Base-by-base conservation (phyloP, 2,113 vertebrate genomes). In the Motacilla alba region DNA sequence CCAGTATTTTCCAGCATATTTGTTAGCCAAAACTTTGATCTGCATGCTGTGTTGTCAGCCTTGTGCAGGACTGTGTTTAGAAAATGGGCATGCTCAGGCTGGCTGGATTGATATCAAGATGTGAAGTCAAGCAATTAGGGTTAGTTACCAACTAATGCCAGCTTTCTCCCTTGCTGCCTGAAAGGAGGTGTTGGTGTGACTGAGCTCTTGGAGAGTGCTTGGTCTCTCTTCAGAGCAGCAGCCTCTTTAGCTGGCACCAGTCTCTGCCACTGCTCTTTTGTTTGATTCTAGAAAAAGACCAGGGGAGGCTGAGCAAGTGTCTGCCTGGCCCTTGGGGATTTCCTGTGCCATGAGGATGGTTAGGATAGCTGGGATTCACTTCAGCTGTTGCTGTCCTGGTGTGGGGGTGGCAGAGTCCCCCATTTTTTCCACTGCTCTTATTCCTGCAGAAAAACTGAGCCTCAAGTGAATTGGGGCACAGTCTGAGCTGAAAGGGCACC, bases 21-120 rank as follows among this genome's bases (percentile, higher is more conserved):
- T 69, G 44, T 83, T 67, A 63, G 75, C 55, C 85, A 76, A 31
- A 85, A 75, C 82, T 88, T 90, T 96, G 87, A 86, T 92, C 77
- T 83, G 52, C 28, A 7, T 0, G 0, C 44, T 55, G 3, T 55
- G 47, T 70, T 95, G 56, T 93, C 56, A 69, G 63, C 59, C 59
- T 83, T 1, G 1, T 74, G 76, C 72, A 41, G 93, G 59, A 15
- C 72, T 59, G 5, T 62, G 63, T 72, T 59, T 43, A 66, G 82
- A 52, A 80, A 86, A 83, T 1, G 1, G 68, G 44, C 68, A 18
- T 81, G 90, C 49, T 84, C 14, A 41, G 83, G 56, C 92, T 83
- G 77, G 47, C 87, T 92, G 80, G 69, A 77, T 60, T 55, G 59
- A 9, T 88, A 44, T 11, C 64, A 74, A 74, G 90, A 80, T 63